phyloP scores from a whole-genome alignment of 2,888 invertebrate genomes.

The Conops quadrifasciatus region DNA sequence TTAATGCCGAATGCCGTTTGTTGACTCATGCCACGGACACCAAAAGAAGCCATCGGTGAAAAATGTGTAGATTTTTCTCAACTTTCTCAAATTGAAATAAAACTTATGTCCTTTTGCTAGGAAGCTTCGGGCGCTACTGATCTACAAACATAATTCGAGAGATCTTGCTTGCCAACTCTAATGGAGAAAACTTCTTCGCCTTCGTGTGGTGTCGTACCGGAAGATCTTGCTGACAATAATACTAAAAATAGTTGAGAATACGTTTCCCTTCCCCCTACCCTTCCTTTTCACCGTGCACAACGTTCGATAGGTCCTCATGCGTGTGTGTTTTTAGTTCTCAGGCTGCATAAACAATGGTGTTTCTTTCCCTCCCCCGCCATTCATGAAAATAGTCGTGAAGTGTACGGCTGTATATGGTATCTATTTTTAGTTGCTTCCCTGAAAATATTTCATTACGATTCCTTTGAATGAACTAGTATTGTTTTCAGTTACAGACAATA shows the following conservation, averaged over 20 bases:
- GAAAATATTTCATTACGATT: constrained; percentile 3
- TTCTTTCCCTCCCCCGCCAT: constrained; percentile 1
- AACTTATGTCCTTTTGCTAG: constrained; percentile 34
- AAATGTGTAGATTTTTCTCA: background rate
- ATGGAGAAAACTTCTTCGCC: background rate
- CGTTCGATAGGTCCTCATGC: background rate
- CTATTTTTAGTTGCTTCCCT: background rate
- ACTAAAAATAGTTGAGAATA: constrained; percentile 34
- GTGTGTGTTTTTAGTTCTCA: constrained; percentile 15
- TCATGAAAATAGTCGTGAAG: background rate
- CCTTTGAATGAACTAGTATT: background rate
- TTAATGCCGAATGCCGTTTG: constrained; percentile 67
- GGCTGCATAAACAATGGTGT: constrained; percentile 22
- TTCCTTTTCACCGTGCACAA: constrained; percentile 6
- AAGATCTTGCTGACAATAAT: constrained; percentile 11
- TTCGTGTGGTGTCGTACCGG: background rate
- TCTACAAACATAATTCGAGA: background rate
- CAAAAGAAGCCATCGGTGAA: constrained; percentile 55
- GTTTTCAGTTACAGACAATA: background rate
- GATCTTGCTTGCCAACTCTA: background rate
- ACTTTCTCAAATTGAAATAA: background rate
- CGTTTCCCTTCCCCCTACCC: background rate
- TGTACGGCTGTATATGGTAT: too few species aligned
- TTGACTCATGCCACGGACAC: constrained; percentile 57
- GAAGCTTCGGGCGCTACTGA: constrained; percentile 35